Conservation (phyloP, 2,888 invertebrate genomes). For the Eupithecia tripunctaria region DNA sequence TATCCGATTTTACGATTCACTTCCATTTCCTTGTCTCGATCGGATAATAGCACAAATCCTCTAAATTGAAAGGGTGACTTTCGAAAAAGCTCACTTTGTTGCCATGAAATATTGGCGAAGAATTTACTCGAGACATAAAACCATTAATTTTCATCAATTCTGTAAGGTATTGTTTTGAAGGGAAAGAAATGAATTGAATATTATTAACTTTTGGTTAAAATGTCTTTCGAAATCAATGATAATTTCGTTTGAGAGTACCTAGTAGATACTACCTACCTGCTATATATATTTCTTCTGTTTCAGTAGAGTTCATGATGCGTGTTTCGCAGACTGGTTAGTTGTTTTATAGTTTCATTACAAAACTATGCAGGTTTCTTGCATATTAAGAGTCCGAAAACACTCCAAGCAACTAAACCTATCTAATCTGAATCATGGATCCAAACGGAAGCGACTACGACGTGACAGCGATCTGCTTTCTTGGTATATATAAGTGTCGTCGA, state of each 20-base stretch:
- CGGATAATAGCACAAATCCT: conserved; percentile 34
- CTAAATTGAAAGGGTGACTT: conserved; percentile 44
- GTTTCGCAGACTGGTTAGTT: neutral
- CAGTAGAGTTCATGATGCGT: neutral
- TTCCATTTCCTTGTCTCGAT: conserved; percentile 16
- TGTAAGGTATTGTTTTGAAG: conserved; percentile 2
- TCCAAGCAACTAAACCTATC: neutral
- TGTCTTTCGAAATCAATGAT: neutral
- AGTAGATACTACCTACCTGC: too few species aligned
- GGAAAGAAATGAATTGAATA: neutral
- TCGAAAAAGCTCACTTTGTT: conserved; percentile 39
- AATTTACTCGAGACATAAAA: conserved; percentile 29
- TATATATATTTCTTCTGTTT: too few species aligned
- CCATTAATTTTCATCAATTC: conserved; percentile 16
- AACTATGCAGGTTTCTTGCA: neutral
- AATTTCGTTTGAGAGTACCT: too few species aligned
- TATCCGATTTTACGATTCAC: neutral
- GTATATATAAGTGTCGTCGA: neutral
- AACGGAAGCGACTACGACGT: neutral
- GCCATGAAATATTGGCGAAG: conserved; percentile 28
- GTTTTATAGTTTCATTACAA: neutral
- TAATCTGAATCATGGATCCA: neutral
- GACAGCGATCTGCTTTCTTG: neutral
- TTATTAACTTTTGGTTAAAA: neutral
- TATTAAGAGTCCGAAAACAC: neutral